Percentiles rank a stretch among this genome's conserved stretches.
Conservation (phyloP, 1,140 invertebrate genomes). For the Anthonomus grandis region DNA sequence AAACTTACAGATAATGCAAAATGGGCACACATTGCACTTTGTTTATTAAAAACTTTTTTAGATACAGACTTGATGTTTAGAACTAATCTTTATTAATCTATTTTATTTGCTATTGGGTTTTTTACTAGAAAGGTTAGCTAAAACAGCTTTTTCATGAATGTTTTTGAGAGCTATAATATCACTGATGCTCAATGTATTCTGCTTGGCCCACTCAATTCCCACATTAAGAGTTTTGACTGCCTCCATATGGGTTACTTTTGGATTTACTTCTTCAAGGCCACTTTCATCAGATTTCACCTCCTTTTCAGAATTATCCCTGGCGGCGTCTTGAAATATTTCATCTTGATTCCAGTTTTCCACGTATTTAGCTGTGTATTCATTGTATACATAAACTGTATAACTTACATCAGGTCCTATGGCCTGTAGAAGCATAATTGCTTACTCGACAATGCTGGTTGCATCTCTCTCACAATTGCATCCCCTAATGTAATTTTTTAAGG, state of each 20-base stretch:
- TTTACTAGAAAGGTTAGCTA: slow-evolving; percentile 4
- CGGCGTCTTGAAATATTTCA: neutral
- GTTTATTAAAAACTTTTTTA: neutral
- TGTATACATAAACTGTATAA: slow-evolving; percentile 2
- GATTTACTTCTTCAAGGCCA: neutral
- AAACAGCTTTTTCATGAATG: slow-evolving; percentile 11
- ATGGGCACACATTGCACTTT: neutral
- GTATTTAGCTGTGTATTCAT: slow-evolving; percentile 1
- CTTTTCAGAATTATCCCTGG: slow-evolving; percentile 1
- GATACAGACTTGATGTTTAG: neutral
- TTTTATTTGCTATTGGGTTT: slow-evolving; percentile 4
- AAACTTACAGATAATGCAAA: neutral
- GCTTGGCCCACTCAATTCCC: slow-evolving; percentile 17
- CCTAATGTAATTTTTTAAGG: slow-evolving; percentile 33
- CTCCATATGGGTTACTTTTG: slow-evolving; percentile 7
- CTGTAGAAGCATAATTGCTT: slow-evolving; percentile 6
- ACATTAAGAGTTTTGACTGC: slow-evolving; percentile 9
- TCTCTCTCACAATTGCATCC: slow-evolving; percentile 26
- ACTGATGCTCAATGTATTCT: slow-evolving; percentile 15
- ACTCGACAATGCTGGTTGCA: too few relatives aligned
- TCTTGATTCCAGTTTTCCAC: slow-evolving; percentile 13
- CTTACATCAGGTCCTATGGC: neutral
- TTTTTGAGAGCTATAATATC: slow-evolving; percentile 12
- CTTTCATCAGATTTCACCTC: slow-evolving; percentile 4
- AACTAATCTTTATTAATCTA: slow-evolving; percentile 6